These are phyloP conservation scores for Macroramphosus scolopax DNA, from an alignment of 2,797 vertebrate species.

Conservation along the genomic window DNA sequence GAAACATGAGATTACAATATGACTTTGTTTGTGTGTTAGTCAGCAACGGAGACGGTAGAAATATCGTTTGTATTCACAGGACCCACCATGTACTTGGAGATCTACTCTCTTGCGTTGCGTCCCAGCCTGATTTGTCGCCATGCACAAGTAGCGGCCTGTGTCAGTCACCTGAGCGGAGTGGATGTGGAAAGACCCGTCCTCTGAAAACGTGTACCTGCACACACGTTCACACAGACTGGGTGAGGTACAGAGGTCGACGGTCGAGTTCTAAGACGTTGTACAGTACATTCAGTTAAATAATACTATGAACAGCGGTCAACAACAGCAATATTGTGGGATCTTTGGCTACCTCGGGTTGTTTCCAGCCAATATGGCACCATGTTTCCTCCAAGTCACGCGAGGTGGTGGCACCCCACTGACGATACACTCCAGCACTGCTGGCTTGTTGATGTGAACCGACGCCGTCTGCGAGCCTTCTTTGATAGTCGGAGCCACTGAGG, in stretches of 20 bases:
- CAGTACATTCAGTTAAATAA: background rate
- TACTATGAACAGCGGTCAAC: background rate
- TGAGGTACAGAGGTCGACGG: too few species aligned
- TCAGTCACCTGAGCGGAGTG: constrained; percentile 83
- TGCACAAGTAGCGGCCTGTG: constrained; percentile 88
- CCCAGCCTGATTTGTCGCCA: constrained; percentile 91
- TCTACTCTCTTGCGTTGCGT: constrained; percentile 85
- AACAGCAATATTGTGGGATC: too few species aligned
- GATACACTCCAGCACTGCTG: constrained; percentile 82
- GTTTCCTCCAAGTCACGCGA: constrained; percentile 92
- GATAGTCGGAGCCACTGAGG: constrained; percentile 88
- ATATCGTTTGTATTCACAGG: background rate
- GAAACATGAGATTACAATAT: constrained; percentile 12
- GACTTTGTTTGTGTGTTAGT: background rate
- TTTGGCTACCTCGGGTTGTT: constrained; percentile 81
- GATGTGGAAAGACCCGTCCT: constrained; percentile 87
- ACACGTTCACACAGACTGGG: too few species aligned
- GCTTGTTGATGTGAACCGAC: constrained; percentile 76
- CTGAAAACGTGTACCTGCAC: constrained; percentile 81
- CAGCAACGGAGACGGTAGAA: background rate
- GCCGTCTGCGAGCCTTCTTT: constrained; percentile 74
- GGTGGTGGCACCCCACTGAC: constrained; percentile 87
- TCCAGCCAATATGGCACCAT: constrained; percentile 83
- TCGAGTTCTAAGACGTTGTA: background rate
- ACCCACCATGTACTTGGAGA: constrained; percentile 87